These are phyloP conservation scores for Capromys pilorides DNA, from an alignment of 2,797 vertebrate genomes.

Conservation along the genomic window DNA sequence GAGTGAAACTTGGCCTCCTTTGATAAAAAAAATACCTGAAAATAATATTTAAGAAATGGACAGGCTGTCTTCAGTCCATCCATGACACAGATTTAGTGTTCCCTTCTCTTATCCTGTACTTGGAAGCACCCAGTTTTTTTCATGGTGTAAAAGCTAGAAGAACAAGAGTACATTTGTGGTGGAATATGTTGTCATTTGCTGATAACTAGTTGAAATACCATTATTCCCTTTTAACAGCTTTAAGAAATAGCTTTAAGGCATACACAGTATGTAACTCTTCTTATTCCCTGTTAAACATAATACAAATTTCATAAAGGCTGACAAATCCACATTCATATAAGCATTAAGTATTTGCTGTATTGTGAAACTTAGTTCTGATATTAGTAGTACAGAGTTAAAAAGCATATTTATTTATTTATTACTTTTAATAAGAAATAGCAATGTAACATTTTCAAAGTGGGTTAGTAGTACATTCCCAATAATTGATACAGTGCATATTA, in stretches of 20 bases:
- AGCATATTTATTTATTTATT: conserved; percentile 65
- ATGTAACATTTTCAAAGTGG: too few relatives aligned
- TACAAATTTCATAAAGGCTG: too few relatives aligned
- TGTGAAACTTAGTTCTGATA: conserved; percentile 69
- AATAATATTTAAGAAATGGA: conserved; percentile 80
- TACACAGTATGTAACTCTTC: too few relatives aligned
- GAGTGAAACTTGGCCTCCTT: conserved; percentile 77
- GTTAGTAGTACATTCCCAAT: too few relatives aligned
- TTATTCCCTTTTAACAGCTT: too few relatives aligned
- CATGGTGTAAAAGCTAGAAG: conserved; percentile 64
- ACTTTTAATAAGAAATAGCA: too few relatives aligned
- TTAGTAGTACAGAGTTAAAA: conserved; percentile 79
- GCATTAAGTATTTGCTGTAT: conserved; percentile 40
- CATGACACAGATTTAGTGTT: conserved; percentile 68
- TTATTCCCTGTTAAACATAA: too few relatives aligned
- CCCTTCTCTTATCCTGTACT: conserved; percentile 59
- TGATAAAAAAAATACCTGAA: conserved; percentile 80
- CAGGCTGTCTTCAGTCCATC: conserved; percentile 75
- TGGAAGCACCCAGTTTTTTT: conserved; percentile 68
- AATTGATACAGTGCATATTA: too few relatives aligned
- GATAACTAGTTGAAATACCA: too few relatives aligned
- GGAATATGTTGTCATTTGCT: too few relatives aligned
- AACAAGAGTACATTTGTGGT: neutral
- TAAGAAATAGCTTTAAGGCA: too few relatives aligned
- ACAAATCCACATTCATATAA: too few relatives aligned